These are phyloP conservation scores for Tiaroga cobitis DNA, from an alignment of 2,797 vertebrate species.

Conservation along the genomic window DNA sequence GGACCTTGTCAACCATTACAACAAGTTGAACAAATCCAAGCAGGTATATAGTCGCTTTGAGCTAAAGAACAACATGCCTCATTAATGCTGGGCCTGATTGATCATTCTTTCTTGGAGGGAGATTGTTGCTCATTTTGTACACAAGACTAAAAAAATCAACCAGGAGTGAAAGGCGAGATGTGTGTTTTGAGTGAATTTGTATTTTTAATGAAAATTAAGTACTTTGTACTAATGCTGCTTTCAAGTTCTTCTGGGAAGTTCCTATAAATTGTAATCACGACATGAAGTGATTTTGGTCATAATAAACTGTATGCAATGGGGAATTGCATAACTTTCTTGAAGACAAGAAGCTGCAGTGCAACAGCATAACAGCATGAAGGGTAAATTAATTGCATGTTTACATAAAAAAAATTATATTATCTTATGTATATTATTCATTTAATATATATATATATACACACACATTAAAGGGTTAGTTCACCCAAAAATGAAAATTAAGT, in stretches of 20 bases:
- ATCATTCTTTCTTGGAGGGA: neutral
- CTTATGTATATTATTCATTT: neutral
- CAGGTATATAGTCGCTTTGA: conserved; percentile 92
- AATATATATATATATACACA: too few species aligned
- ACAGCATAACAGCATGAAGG: neutral
- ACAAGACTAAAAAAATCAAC: neutral
- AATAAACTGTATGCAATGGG: neutral
- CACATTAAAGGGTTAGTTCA: too few species aligned
- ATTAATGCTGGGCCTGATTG: neutral
- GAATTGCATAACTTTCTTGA: neutral
- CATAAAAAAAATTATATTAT: too few species aligned
- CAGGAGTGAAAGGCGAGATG: neutral
- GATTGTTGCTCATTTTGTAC: neutral
- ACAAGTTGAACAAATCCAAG: conserved; percentile 85
- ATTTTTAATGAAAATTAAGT: neutral
- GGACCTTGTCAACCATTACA: conserved; percentile 94
- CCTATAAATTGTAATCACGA: neutral
- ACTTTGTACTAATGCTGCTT: conserved; percentile 24
- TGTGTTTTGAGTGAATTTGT: neutral
- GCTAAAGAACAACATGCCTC: conserved; percentile 74
- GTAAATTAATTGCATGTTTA: neutral
- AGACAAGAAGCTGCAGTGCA: neutral
- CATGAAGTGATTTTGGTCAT: neutral
- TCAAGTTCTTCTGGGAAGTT: conserved; percentile 1
- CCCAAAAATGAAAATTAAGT: too few species aligned